Conservation (phyloP, 1,140 invertebrate genomes). For the Chlorops oryzae region DNA sequence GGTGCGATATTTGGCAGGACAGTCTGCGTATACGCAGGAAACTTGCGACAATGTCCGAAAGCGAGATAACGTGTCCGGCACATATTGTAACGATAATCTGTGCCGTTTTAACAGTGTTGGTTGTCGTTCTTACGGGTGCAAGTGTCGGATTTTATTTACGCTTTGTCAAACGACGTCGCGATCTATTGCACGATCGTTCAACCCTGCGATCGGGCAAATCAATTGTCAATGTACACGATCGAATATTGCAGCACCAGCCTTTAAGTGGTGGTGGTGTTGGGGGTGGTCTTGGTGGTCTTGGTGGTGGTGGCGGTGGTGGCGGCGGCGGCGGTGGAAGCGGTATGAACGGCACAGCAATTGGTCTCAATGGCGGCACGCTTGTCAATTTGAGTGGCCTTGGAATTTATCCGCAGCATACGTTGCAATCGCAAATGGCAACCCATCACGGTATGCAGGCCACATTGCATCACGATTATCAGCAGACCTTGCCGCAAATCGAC, state of each 20-base stretch:
- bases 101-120: conserved; percentile 38
- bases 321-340: too few relatives aligned
- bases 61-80: conserved; percentile 45
- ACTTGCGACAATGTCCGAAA: conserved; percentile 36
- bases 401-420: conserved; percentile 39
- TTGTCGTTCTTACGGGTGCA: conserved; percentile 38
- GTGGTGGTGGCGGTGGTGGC: too few relatives aligned
- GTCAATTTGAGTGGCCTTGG: conserved; percentile 7
- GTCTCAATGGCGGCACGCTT: neutral
- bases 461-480: conserved; percentile 35
- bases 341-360: neutral
- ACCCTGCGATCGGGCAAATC: conserved; percentile 37
- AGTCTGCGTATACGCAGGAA: conserved; percentile 26
- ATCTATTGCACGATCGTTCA: conserved; percentile 36
- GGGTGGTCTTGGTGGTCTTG: neutral
- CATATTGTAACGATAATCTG: conserved; percentile 46
- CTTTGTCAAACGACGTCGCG: conserved; percentile 39
- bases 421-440: conserved; percentile 29
- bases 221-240: conserved; percentile 44
- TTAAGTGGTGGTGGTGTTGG: conserved; percentile 15
- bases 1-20: conserved; percentile 44
- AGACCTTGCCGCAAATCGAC: conserved; percentile 41
- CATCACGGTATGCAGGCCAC: conserved; percentile 33
- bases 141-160: conserved; percentile 44
- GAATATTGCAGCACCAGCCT: conserved; percentile 37